phyloP scores from a whole-genome alignment of 2,888 invertebrate genomes.

The Philereme vetulata region DNA sequence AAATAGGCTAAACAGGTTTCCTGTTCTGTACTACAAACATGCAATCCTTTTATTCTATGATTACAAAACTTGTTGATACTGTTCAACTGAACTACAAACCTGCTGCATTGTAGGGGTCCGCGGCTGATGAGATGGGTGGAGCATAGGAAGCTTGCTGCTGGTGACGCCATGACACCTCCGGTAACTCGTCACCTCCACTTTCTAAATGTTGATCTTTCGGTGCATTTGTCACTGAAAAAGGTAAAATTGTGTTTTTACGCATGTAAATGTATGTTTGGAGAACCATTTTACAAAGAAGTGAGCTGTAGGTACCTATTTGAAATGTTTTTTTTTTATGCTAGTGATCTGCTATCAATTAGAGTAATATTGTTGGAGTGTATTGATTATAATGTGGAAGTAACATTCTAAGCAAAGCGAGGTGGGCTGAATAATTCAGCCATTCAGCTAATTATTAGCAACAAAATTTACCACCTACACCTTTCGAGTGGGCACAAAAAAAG shows the following conservation, averaged over 20 bases:
- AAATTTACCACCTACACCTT: conserved; percentile 37
- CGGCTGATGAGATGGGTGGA: conserved; percentile 87
- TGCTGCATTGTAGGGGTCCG: conserved; percentile 88
- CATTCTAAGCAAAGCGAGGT: conserved; percentile 39
- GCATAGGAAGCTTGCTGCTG: conserved; percentile 86
- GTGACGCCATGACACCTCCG: conserved; percentile 89
- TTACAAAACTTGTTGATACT: no score
- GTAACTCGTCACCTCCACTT: conserved; percentile 88
- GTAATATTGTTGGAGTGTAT: conserved; percentile 26
- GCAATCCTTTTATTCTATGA: no score
- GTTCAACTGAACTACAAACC: conserved; percentile 61
- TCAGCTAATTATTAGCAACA: conserved; percentile 4
- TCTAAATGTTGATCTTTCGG: conserved; percentile 90
- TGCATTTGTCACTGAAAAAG: conserved; percentile 87
- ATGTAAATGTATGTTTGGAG: conserved; percentile 1
- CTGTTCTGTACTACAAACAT: background rate
- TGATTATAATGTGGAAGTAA: conserved; percentile 51
- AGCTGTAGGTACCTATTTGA: no score
- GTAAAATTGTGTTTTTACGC: conserved; percentile 1
- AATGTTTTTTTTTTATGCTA: no score
- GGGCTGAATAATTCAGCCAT: conserved; percentile 18
- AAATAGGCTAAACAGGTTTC: conserved; percentile 3
- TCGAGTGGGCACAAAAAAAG: conserved; percentile 26
- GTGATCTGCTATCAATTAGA: background rate
- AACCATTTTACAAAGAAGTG: no score